These are phyloP conservation scores for Zaprionus bogoriensis DNA, from an alignment of 2,888 invertebrate genomes.

Conservation along the genomic window DNA sequence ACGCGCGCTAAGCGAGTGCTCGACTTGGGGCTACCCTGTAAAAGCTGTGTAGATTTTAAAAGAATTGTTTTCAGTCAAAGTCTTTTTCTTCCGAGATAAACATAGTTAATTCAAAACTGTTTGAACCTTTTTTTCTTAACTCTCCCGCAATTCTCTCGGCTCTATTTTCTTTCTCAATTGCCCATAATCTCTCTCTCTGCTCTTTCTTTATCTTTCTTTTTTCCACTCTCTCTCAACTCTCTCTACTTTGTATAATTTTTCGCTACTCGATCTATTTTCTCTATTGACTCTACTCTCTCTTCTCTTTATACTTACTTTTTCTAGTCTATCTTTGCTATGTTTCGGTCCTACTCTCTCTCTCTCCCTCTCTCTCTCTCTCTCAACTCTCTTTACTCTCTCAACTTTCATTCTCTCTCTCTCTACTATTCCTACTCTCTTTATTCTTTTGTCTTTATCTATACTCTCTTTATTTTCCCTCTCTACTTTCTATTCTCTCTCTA, in stretches of 20 bases:
- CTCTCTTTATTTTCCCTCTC: not conserved
- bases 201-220: not conserved
- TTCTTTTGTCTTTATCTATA: not conserved
- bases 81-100: not conserved
- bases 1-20: too few species aligned
- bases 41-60: too few species aligned
- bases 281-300: not conserved
- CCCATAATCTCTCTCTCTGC: not conserved
- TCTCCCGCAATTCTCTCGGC: not conserved
- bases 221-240: not conserved
- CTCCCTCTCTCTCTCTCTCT: not conserved
- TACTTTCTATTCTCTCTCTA: not conserved
- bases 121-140: not conserved
- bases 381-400: not conserved
- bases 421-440: not conserved
- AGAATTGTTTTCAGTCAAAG: not conserved
- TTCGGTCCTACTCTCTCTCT: too few species aligned
- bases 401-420: not conserved
- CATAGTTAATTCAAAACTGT: too few species aligned
- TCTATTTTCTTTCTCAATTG: not conserved
- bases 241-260: not conserved
- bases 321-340: not conserved
- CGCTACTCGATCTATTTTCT: not conserved
- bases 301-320: not conserved
- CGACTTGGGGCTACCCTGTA: constrained; percentile 23